phyloP scores from a whole-genome alignment of 2,888 invertebrate species.

The Mesodorylaimus sp. region DNA sequence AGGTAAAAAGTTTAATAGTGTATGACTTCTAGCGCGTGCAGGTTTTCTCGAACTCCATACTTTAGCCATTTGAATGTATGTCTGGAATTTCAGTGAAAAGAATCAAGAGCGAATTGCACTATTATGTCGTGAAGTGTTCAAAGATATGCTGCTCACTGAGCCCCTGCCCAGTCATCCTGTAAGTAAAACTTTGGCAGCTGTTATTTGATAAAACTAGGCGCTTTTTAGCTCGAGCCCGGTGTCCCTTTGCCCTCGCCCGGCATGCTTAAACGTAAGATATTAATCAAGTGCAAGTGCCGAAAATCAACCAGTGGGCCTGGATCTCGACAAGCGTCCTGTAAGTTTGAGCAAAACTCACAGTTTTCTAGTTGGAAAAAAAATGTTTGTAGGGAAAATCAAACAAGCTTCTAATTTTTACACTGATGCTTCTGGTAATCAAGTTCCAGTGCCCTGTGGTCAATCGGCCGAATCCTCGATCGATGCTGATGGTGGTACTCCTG shows the following conservation, averaged over 20 bases:
- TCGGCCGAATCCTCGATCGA: too few species aligned
- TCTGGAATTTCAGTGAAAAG: slow-evolving; percentile 3
- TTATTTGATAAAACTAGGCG: neutral
- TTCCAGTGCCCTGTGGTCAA: too few species aligned
- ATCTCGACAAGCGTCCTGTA: slow-evolving; percentile 1
- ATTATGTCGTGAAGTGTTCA: slow-evolving; percentile 62
- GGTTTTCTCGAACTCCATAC: too few species aligned
- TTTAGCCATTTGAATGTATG: too few species aligned
- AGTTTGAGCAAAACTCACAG: too few species aligned
- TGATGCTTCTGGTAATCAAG: too few species aligned
- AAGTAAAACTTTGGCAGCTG: slow-evolving; percentile 12
- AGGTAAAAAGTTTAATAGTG: too few species aligned
- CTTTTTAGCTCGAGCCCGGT: slow-evolving; percentile 61
- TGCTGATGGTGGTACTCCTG: too few species aligned
- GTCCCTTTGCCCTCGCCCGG: slow-evolving; percentile 74
- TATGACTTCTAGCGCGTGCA: too few species aligned
- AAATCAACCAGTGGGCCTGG: neutral
- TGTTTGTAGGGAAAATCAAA: too few species aligned
- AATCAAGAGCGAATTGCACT: slow-evolving; percentile 2
- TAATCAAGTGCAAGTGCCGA: slow-evolving; percentile 94
- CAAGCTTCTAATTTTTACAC: too few species aligned
- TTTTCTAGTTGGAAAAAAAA: too few species aligned
- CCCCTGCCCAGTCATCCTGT: slow-evolving; percentile 65
- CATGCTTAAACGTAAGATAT: slow-evolving; percentile 71
- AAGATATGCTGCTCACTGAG: slow-evolving; percentile 70